Conservation (phyloP, 2,888 invertebrate genomes). For the Poecilobothrus nobilitatus region DNA sequence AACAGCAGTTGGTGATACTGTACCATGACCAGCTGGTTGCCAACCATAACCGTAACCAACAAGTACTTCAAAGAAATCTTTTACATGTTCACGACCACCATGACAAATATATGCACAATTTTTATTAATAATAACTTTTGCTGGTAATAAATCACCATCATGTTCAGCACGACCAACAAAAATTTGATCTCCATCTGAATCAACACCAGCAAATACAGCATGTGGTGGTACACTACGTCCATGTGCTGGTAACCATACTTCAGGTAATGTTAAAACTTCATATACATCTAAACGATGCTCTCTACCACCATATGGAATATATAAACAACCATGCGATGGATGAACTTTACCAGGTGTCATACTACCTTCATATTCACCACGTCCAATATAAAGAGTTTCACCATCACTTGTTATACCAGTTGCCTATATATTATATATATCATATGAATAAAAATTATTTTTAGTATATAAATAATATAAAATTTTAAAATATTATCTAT, state of each 20-base stretch:
- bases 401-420: conserved; percentile 46
- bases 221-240: conserved; percentile 42
- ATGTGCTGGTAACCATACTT: conserved; percentile 37
- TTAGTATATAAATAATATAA: not conserved
- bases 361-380: conserved; percentile 49
- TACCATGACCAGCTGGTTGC: conserved; percentile 44
- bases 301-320: conserved; percentile 46
- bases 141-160: conserved; percentile 53
- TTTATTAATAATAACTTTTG: conserved; percentile 54
- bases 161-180: conserved; percentile 47
- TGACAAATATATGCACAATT: conserved; percentile 50
- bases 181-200: conserved; percentile 40
- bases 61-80: conserved; percentile 48
- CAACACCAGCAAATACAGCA: conserved; percentile 39
- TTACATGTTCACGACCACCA: conserved; percentile 49
- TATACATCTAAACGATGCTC: conserved; percentile 43
- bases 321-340: conserved; percentile 46
- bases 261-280: conserved; percentile 43
- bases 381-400: conserved; percentile 49
- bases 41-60: conserved; percentile 51
- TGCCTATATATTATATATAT: conserved; percentile 2
- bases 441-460: not conserved
- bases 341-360: conserved; percentile 53
- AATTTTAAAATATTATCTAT: not conserved
- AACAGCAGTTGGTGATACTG: conserved; percentile 50